These are phyloP conservation scores for Steinernema hermaphroditum DNA, from an alignment of 2,888 invertebrate species.

Conservation along the genomic window DNA sequence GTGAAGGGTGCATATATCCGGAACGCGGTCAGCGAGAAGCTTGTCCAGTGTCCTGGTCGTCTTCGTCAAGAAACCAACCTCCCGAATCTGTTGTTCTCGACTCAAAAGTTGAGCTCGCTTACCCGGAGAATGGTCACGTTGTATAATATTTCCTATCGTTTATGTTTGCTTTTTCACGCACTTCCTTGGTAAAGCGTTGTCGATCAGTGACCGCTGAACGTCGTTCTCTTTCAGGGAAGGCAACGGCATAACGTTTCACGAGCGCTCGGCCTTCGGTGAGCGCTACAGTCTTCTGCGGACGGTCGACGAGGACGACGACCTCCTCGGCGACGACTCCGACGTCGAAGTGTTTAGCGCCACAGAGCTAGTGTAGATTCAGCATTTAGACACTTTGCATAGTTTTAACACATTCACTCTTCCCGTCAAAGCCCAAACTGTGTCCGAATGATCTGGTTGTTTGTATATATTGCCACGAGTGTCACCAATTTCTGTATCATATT, in stretches of 20 bases:
- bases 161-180: neutral
- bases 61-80: neutral
- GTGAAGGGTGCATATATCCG: neutral
- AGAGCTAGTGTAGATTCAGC: neutral
- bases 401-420: neutral
- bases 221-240: neutral
- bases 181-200: neutral
- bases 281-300: neutral
- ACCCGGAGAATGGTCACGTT: neutral
- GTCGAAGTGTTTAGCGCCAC: constrained; percentile 13
- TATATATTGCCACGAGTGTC: neutral
- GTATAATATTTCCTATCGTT: neutral
- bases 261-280: neutral
- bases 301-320: constrained; percentile 11
- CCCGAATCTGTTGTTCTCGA: neutral
- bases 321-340: neutral
- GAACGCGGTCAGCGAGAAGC: neutral
- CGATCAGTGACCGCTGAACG: neutral
- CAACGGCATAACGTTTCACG: neutral
- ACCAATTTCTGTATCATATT: neutral
- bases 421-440: neutral
- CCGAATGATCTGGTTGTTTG: neutral
- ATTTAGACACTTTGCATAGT: neutral
- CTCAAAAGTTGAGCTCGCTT: neutral
- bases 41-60: constrained; percentile 7